Base-by-base conservation (phyloP, 2,888 invertebrate genomes). In the Bhutanitis thaidina region DNA sequence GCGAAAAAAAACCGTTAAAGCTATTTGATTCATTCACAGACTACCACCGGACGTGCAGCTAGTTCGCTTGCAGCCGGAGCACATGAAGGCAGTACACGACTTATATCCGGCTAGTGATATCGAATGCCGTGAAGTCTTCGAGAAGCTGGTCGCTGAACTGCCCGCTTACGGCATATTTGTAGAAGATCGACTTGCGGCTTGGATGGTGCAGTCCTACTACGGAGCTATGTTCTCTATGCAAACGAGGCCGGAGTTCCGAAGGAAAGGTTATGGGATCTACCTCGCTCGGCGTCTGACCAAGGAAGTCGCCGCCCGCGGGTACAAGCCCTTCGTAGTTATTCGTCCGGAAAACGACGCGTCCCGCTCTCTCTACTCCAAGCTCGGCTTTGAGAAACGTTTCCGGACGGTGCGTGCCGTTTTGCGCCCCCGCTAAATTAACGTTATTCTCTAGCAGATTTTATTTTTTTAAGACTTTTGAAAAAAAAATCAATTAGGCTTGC, bases 211-310 rank as follows among this genome's bases (percentile, higher is more conserved):
- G 78, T 95, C 95, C 14, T 96, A 96, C 82, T 96, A 96, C 80
- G 96, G 96, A 16, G 96, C 96, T 56, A 96, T 96, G 96, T 96
- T 96, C 88, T 96, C 96, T 44, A 96, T 96, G 96, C 96, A 96
- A 84, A 96, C 96, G 51, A 92, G 93, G 68, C 94, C 94, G 43
- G 93, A 94, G 77, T 93, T 92, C 79, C 91, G 94, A 57, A 90
- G 87, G 59, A 93, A 94, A 85, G 94, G 94, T 73, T 94, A 93
- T 80, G 95, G 95, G 60, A 93, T 94, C 59, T 93, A 93, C 68
- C 88, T 95, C 62, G 95, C 95, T 51, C 91, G 92, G 67, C 91
- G 91, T 55, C 89, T 93, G 56, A 93, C 93, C 49, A 89, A 91
- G 66, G 91, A 91, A 62, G 93, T 94, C 40, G 91, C 92, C 37